phyloP scores from a whole-genome alignment of 2,797 vertebrate genomes.

The Periparus ater region DNA sequence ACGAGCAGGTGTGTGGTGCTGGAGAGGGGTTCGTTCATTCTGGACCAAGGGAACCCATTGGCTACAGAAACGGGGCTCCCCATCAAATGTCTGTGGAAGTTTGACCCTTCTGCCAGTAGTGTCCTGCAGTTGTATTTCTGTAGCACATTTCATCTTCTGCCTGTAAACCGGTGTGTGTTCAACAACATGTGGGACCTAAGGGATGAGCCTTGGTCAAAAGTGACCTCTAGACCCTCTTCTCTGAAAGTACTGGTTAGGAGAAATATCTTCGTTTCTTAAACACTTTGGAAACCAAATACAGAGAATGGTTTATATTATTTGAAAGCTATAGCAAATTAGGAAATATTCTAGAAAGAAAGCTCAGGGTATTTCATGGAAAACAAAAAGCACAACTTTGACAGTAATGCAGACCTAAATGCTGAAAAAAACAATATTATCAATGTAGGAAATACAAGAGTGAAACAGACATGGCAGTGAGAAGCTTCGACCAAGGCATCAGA shows the following conservation, averaged over 20 bases:
- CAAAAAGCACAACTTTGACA: neutral
- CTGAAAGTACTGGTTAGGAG: neutral
- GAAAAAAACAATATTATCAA: neutral
- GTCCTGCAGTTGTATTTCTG: neutral
- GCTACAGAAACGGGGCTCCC: neutral
- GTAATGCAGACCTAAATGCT: neutral
- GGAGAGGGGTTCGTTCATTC: neutral
- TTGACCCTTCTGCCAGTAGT: neutral
- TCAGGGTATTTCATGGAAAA: neutral
- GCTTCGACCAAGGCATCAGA: neutral
- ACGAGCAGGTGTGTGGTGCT: rapidly evolving
- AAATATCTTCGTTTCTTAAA: neutral
- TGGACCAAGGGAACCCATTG: neutral
- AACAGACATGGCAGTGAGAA: neutral
- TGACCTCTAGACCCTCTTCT: neutral
- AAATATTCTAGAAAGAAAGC: neutral
- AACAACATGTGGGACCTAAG: neutral
- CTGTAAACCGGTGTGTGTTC: neutral
- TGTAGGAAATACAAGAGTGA: neutral
- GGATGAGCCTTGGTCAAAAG: neutral
- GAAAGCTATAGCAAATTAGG: neutral
- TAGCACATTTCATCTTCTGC: neutral
- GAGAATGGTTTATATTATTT: neutral
- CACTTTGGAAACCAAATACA: neutral
- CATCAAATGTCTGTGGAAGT: rapidly evolving